Evolutionary conservation across 2,113 vertebrate genomes (phyloP), one percentile per base, ranked within the genome.

Genomic region (Galbula dea): DNA sequence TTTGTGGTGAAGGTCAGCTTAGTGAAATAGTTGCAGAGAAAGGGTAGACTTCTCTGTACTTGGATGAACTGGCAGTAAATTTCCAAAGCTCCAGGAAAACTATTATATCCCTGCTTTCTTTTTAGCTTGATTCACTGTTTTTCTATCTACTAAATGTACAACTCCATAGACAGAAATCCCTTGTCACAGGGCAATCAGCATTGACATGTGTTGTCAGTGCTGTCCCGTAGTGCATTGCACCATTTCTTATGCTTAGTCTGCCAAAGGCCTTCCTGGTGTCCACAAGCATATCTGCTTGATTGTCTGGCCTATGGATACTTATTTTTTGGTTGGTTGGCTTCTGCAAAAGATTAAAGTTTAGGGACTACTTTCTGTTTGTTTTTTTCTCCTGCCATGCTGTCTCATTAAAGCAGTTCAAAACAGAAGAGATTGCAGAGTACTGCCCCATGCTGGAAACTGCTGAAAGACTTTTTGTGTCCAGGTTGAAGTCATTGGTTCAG

Each of bases 1-100:
- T 88, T 89, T 93, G 46, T 93, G 55, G 58, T 96, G 91, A 97
- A 97, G 95, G 94, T 97, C 95, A 92, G 27, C 43, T 78, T 82
- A 58, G 72, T 46, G 54, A 23, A 5, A 8, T 71, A 72, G 65
- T 82, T 85, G 73, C 41, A 58, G 49, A 54, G 46, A 68, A 78
- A 81, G 34, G 9, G 37, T 72, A 86, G 73, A 76, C 48, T 89
- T 94, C 22, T 54, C 16, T 52, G 32, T 89, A 59, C 32, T 69
- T 89, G 55, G 30, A 36, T 87, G 57, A 96, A 46, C 41, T 46
- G 27, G 34, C 45, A 4, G 0, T 80, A 76, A 46, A 89, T 89
- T 87, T 83, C 37, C 45, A 75, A 54, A 75, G 90, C 37, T 61
- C 37, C 48, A 69, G 49, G 26, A 7, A 37, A 55, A 67, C 46